Conservation (phyloP, 2,797 vertebrate genomes). For the Oreortyx pictus region DNA sequence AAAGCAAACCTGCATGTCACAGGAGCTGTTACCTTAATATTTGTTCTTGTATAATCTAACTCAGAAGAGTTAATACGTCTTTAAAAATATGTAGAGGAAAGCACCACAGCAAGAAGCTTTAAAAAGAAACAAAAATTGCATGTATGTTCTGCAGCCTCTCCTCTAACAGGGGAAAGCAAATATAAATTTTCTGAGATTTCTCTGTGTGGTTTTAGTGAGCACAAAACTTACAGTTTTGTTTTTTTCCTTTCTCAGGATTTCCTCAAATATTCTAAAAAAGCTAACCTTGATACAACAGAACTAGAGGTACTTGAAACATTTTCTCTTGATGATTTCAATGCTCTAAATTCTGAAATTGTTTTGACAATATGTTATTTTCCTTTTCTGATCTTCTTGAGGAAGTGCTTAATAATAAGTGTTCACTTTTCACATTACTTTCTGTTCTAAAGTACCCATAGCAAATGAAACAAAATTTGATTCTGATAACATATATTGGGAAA, state of each 20-base stretch:
- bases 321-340: neutral
- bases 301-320: slow-evolving; percentile 86
- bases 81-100: neutral
- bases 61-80: neutral
- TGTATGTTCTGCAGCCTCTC: neutral
- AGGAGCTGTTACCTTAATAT: neutral
- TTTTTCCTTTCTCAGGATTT: slow-evolving; percentile 85
- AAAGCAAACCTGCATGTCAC: neutral
- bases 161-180: neutral
- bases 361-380: neutral
- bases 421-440: neutral
- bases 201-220: neutral
- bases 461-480: neutral
- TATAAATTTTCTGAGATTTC: neutral
- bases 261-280: slow-evolving; percentile 95
- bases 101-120: neutral
- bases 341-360: neutral
- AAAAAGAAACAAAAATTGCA: neutral
- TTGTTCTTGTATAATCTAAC: neutral
- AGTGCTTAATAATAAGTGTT: neutral
- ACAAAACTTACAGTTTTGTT: neutral
- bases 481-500: neutral
- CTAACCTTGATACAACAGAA: slow-evolving; percentile 90
- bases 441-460: neutral
- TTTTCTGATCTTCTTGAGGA: slow-evolving; percentile 15